phyloP scores from a whole-genome alignment of 2,888 invertebrate species.

The Brachylomia viminalis region DNA sequence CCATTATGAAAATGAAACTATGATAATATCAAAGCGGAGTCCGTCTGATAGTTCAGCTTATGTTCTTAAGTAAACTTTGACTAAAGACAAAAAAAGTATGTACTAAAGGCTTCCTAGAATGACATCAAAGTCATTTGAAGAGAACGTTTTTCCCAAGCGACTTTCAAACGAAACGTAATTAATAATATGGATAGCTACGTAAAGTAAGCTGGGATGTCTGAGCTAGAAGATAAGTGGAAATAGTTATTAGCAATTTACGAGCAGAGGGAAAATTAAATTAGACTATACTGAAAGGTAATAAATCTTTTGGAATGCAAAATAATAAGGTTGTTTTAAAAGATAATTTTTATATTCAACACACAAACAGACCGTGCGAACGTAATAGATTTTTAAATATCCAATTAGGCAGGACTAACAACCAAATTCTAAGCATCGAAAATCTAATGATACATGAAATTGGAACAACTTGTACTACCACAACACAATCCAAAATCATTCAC shows the following conservation, averaged over 20 bases:
- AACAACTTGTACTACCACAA: constrained; percentile 7
- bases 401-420: not conserved
- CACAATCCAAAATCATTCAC: constrained; percentile 26
- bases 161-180: constrained; percentile 52
- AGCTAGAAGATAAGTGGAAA: constrained; percentile 55
- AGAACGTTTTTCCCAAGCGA: constrained; percentile 46
- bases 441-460: constrained; percentile 21
- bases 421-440: constrained; percentile 5
- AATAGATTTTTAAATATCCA: not conserved
- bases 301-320: constrained; percentile 32
- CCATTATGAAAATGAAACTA: too few species aligned
- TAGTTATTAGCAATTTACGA: constrained; percentile 50
- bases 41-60: not conserved
- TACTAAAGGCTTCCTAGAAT: constrained; percentile 27
- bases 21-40: too few species aligned
- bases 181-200: constrained; percentile 39
- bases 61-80: not conserved
- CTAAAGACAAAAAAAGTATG: too few species aligned
- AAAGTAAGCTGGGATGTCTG: constrained; percentile 37
- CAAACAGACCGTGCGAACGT: not conserved
- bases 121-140: constrained; percentile 38
- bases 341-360: not conserved
- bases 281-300: constrained; percentile 41
- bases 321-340: constrained; percentile 1
- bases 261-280: constrained; percentile 43